Percentiles rank a stretch among this genome's conserved stretches.
Conservation (phyloP, 2,797 vertebrate species). For the Scleropages formosus region DNA sequence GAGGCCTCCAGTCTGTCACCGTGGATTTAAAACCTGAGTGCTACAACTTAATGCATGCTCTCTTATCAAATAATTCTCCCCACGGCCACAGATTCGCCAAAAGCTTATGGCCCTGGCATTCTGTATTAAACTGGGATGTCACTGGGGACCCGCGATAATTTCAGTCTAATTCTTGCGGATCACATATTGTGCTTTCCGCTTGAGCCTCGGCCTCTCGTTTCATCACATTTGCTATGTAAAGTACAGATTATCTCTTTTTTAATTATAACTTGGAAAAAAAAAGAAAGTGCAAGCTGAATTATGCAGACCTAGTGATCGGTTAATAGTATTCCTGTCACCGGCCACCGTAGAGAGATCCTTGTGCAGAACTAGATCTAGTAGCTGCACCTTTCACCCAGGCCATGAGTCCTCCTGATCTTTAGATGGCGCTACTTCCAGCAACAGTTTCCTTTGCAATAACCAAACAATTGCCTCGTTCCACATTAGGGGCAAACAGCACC, state of each 20-base stretch:
- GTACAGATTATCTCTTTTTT: slow-evolving; percentile 28
- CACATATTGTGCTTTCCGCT: slow-evolving; percentile 13
- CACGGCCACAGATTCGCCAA: slow-evolving; percentile 38
- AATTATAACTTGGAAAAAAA: slow-evolving; percentile 15
- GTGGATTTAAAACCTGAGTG: slow-evolving; percentile 31
- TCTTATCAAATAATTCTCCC: slow-evolving; percentile 44
- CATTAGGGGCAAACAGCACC: too few species aligned
- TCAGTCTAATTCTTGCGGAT: slow-evolving; percentile 21
- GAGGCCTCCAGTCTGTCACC: slow-evolving; percentile 27
- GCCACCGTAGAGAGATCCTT: neutral
- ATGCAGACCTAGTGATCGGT: neutral
- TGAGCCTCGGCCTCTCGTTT: neutral
- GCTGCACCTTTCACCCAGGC: neutral
- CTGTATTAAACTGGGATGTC: slow-evolving; percentile 36
- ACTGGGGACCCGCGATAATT: slow-evolving; percentile 30
- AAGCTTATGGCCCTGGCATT: slow-evolving; percentile 31
- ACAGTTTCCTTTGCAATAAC: too few species aligned
- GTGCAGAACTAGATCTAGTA: neutral
- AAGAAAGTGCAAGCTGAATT: neutral
- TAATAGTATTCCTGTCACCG: neutral
- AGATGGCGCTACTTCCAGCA: too few species aligned
- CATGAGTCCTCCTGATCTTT: neutral
- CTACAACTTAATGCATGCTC: slow-evolving; percentile 45
- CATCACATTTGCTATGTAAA: slow-evolving; percentile 15
- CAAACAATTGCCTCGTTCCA: too few species aligned